phyloP scores from a whole-genome alignment of 2,797 vertebrate species.

The Sebastes diaconus region DNA sequence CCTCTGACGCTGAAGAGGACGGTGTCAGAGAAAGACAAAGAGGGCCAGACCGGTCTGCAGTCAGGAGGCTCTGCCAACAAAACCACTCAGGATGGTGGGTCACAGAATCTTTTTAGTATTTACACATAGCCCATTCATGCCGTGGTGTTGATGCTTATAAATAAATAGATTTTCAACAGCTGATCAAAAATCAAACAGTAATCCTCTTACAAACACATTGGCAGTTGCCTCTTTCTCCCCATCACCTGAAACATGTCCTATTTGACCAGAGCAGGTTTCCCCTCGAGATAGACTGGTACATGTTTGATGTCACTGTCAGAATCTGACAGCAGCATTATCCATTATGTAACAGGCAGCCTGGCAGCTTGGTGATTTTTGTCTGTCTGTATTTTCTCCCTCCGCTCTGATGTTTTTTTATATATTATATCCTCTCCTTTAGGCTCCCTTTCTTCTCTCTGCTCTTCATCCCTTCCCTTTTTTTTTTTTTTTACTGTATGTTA shows the following conservation, averaged over 20 bases:
- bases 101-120: not conserved
- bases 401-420: not conserved
- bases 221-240: not conserved
- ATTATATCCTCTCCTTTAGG: not conserved
- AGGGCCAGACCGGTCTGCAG: conserved; percentile 82
- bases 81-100: conserved; percentile 90
- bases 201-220: not conserved
- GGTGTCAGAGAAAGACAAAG: conserved; percentile 89
- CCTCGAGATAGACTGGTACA: not conserved
- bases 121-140: not conserved
- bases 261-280: not conserved
- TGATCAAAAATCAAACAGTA: not conserved
- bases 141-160: not conserved
- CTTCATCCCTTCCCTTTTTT: not conserved
- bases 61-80: conserved; percentile 79
- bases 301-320: conserved; percentile 27
- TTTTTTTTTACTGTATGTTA: not conserved
- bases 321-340: not conserved
- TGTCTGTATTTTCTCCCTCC: not conserved
- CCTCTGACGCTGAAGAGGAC: conserved; percentile 85
- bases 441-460: not conserved
- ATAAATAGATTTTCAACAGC: not conserved
- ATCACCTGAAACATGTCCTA: not conserved
- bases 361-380: not conserved
- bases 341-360: conserved; percentile 28